Conservation (phyloP, 2,797 vertebrate species). For the Gephyroberyx darwinii region DNA sequence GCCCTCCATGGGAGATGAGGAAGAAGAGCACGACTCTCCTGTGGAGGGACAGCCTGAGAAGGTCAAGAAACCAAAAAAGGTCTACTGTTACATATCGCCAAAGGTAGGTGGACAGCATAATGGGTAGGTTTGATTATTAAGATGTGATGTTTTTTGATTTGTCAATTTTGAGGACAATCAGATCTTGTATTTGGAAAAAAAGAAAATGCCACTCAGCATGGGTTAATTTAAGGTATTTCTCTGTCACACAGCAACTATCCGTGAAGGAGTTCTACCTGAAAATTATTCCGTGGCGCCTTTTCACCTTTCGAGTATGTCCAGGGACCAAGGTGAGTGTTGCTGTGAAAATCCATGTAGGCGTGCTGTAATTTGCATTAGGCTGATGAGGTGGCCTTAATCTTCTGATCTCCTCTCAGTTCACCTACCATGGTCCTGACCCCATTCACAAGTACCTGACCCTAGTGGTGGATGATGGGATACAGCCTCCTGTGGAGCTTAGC, state of each 20-base stretch:
- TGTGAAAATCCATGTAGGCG: not conserved
- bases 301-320: constrained; percentile 97
- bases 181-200: not conserved
- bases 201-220: not conserved
- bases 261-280: constrained; percentile 99
- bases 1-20: constrained; percentile 90
- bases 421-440: constrained; percentile 94
- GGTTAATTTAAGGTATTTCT: constrained; percentile 4
- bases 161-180: not conserved
- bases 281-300: constrained; percentile 99
- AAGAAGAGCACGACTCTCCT: constrained; percentile 93
- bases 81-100: constrained; percentile 99
- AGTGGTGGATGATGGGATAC: constrained; percentile 98
- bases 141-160: not conserved
- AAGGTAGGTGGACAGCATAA: constrained; percentile 82
- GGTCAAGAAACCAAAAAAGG: constrained; percentile 99
- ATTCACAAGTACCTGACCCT: constrained; percentile 95
- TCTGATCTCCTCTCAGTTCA: constrained; percentile 83
- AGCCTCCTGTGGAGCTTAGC: constrained; percentile 97
- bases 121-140: not conserved
- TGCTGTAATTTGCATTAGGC: not conserved
- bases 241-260: constrained; percentile 91
- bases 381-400: not conserved
- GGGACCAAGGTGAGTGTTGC: constrained; percentile 91
- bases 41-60: constrained; percentile 94